Percentiles rank a stretch among this genome's conserved stretches.
phyloP scores from a whole-genome alignment of 2,797 vertebrate species.

The Enteromius afrohamiltoni region DNA sequence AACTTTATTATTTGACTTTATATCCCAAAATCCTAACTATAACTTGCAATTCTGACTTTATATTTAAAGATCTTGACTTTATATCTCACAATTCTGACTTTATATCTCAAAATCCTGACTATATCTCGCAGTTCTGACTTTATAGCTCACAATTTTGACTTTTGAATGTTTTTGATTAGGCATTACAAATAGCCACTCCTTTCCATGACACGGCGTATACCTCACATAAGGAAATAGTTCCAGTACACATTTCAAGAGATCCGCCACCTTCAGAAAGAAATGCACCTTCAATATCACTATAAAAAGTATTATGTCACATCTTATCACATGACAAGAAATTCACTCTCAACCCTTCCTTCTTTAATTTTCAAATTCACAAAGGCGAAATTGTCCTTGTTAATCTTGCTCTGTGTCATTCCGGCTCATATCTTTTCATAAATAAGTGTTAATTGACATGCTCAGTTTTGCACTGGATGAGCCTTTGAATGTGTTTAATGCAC shows the following conservation, averaged over 20 bases:
- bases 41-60: too few species aligned
- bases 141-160: too few species aligned
- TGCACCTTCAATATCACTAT: background rate
- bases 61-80: too few species aligned
- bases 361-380: background rate
- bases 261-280: background rate
- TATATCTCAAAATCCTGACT: too few species aligned
- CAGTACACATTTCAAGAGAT: background rate
- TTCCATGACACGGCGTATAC: background rate
- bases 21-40: too few species aligned
- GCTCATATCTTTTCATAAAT: conserved; percentile 51
- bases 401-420: background rate
- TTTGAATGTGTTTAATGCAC: conserved; percentile 61
- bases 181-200: background rate
- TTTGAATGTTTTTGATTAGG: background rate
- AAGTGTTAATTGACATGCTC: conserved; percentile 50
- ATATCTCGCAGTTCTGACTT: too few species aligned
- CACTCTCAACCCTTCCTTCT: background rate
- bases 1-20: too few species aligned
- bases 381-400: background rate
- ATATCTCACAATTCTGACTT: too few species aligned
- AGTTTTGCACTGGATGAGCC: conserved; percentile 31
- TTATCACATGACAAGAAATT: background rate
- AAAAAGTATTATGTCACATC: background rate
- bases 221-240: background rate